Percentiles rank a stretch among this genome's conserved stretches.
Conservation (phyloP, 2,113 vertebrate genomes). For the Laterallus jamaicensis region DNA sequence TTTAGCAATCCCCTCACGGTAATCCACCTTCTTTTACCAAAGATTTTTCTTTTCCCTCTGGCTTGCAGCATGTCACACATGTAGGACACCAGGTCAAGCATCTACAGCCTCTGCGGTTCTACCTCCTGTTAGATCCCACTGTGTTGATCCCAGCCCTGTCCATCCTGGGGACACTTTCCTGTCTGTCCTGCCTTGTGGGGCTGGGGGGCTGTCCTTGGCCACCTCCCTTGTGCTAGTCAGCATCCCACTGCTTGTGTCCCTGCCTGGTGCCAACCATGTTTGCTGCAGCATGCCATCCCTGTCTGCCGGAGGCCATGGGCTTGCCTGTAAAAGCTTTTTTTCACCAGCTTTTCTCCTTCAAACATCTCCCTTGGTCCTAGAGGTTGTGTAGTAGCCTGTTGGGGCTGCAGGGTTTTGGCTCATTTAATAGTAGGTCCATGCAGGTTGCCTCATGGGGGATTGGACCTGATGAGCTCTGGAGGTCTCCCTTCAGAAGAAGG, state of each 20-base stretch:
- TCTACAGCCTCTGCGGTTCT: neutral
- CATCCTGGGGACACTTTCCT: neutral
- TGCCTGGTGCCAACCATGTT: neutral
- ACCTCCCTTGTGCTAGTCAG: neutral
- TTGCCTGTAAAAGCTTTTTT: neutral
- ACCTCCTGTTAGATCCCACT: neutral
- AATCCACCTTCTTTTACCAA: neutral
- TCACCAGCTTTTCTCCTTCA: fast-evolving
- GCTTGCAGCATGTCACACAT: neutral
- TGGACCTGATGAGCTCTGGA: too few relatives aligned
- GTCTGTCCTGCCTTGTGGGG: neutral
- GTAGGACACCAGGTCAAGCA: fast-evolving
- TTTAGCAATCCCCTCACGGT: neutral
- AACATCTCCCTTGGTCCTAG: neutral
- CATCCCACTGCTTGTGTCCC: fast-evolving
- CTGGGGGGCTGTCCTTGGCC: neutral
- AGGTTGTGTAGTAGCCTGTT: neutral
- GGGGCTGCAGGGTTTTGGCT: neutral
- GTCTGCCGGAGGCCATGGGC: fast-evolving
- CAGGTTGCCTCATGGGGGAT: neutral
- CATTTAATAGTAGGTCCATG: neutral
- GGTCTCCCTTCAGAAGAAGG: too few relatives aligned
- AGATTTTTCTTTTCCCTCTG: neutral
- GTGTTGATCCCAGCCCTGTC: neutral
- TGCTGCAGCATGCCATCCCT: neutral